phyloP scores from a whole-genome alignment of 2,888 invertebrate genomes.

The Aspidiotus rigidus region DNA sequence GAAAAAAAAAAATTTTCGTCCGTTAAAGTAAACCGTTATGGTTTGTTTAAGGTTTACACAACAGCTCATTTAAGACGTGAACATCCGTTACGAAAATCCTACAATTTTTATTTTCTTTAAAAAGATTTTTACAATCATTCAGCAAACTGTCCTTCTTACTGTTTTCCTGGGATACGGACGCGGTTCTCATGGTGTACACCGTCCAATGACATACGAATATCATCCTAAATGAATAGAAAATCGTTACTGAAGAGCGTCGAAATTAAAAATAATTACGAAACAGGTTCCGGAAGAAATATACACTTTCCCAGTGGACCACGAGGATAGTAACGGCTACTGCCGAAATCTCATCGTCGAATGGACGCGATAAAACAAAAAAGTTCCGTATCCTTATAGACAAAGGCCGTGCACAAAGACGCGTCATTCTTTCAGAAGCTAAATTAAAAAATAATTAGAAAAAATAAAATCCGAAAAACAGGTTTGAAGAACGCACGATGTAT shows the following conservation, averaged over 20 bases:
- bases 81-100: no score
- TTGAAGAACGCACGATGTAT: conserved; percentile 3
- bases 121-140: no score
- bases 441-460: conserved; percentile 29
- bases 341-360: neutral
- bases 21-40: no score
- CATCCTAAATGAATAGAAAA: neutral
- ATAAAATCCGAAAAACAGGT: conserved; percentile 7
- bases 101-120: no score
- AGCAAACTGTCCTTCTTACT: no score
- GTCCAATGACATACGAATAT: no score
- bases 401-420: neutral
- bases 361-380: neutral
- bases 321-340: neutral
- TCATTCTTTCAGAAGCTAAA: neutral
- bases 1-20: no score
- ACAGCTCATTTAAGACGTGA: no score
- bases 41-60: no score
- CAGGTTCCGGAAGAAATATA: conserved; percentile 1
- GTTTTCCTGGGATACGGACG: no score
- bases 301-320: neutral
- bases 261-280: conserved; percentile 1
- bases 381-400: neutral
- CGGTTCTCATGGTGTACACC: no score
- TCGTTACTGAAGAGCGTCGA: neutral